Evolutionary conservation across 2,797 vertebrate species (phyloP).

Genomic region (Nannoperca australis): DNA sequence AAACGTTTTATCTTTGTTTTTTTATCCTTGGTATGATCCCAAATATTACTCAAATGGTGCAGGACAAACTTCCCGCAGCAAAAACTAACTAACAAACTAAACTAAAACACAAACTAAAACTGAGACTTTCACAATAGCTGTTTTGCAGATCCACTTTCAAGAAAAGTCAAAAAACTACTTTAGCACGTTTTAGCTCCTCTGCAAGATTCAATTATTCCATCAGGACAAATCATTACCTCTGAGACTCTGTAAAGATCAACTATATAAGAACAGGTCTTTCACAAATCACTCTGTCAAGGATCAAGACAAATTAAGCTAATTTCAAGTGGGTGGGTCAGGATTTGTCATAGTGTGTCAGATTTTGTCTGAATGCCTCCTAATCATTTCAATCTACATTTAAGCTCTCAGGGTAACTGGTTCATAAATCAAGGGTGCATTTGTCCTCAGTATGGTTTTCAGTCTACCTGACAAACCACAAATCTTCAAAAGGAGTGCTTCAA

Average conservation of each 20-base stretch:
- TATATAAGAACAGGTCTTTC: slow-evolving; percentile 30
- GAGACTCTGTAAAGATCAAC: slow-evolving; percentile 30
- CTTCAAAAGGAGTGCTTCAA: slow-evolving; percentile 18
- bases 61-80: not conserved
- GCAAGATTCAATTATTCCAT: slow-evolving; percentile 22
- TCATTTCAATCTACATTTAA: slow-evolving; percentile 46
- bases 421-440: slow-evolving; percentile 47
- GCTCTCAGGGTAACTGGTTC: slow-evolving; percentile 40
- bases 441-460: slow-evolving; percentile 35
- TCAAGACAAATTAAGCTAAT: slow-evolving; percentile 41
- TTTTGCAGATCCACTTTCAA: slow-evolving; percentile 1
- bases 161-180: slow-evolving; percentile 5
- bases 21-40: slow-evolving; percentile 1
- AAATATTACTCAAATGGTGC: not conserved
- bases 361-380: slow-evolving; percentile 51
- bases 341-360: slow-evolving; percentile 42
- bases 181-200: slow-evolving; percentile 15
- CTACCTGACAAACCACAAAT: slow-evolving; percentile 34
- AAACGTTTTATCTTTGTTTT: not conserved
- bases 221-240: slow-evolving; percentile 19
- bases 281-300: slow-evolving; percentile 29
- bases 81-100: too few species aligned
- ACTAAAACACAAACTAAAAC: not conserved
- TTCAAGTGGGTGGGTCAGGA: slow-evolving; percentile 31
- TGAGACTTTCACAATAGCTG: not conserved